phyloP scores from a whole-genome alignment of 2,888 invertebrate genomes.

The Chesias legatella region DNA sequence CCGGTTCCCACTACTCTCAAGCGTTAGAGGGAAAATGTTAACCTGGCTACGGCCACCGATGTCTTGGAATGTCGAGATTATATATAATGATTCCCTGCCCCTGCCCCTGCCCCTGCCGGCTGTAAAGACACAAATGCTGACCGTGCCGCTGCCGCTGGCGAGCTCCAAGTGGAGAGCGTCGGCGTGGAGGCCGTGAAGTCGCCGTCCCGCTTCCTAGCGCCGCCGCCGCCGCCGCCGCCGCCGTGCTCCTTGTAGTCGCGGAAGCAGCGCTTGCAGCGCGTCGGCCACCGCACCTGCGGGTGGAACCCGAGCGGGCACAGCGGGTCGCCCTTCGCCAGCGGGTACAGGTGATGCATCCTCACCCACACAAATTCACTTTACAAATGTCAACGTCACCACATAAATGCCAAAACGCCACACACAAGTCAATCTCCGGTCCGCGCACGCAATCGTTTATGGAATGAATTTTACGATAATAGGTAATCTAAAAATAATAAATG shows the following conservation, averaged over 20 bases:
- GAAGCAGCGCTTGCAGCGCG: slow-evolving; percentile 95
- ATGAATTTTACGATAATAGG: slow-evolving; percentile 66
- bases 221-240: no score
- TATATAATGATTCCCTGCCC: no score
- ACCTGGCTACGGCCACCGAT: no score
- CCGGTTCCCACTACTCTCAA: no score
- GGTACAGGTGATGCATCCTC: slow-evolving; percentile 87
- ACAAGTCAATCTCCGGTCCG: slow-evolving; percentile 33
- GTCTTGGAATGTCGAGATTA: no score
- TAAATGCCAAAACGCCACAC: slow-evolving; percentile 56
- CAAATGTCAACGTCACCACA: slow-evolving; percentile 61
- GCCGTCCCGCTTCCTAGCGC: slow-evolving; percentile 83
- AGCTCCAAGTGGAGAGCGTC: slow-evolving; percentile 84
- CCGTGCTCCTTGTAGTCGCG: slow-evolving; percentile 95
- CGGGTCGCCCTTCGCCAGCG: slow-evolving; percentile 91
- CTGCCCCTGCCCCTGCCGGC: neutral
- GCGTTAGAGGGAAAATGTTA: no score
- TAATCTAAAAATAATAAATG: slow-evolving; percentile 70
- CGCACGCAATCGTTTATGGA: slow-evolving; percentile 63
- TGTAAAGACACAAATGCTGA: slow-evolving; percentile 39
- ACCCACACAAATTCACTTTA: slow-evolving; percentile 67
- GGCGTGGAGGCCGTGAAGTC: slow-evolving; percentile 88
- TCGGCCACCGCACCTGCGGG: slow-evolving; percentile 96
- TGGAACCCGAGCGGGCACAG: slow-evolving; percentile 95
- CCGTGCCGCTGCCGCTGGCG: slow-evolving; percentile 80